phyloP scores from a whole-genome alignment of 2,888 invertebrate genomes.

The Augochlorella aurata region DNA sequence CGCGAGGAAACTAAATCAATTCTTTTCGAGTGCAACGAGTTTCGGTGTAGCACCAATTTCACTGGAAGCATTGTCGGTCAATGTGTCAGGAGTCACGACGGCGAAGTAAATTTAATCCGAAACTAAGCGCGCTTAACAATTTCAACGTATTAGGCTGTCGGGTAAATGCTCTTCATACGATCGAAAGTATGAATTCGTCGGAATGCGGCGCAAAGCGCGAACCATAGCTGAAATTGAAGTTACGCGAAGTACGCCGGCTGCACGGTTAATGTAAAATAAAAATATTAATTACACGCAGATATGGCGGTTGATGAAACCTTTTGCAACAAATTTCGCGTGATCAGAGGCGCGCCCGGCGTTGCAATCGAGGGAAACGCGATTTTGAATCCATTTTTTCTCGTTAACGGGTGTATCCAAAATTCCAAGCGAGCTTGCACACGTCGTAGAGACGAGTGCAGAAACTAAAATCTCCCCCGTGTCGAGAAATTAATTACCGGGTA shows the following conservation, averaged over 20 bases:
- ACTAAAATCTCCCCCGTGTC: background rate
- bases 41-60: no score
- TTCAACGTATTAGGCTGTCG: background rate
- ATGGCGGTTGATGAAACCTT: constrained; percentile 2
- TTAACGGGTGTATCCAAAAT: constrained; percentile 12
- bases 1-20: no score
- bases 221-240: background rate
- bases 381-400: background rate
- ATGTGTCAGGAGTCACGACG: background rate
- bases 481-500: constrained; percentile 7
- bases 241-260: background rate
- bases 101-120: background rate
- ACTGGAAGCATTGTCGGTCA: background rate
- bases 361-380: background rate
- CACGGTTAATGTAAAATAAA: constrained; percentile 9
- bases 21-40: no score
- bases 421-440: background rate
- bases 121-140: background rate
- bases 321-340: background rate
- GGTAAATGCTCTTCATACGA: background rate
- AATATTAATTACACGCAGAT: constrained; percentile 13
- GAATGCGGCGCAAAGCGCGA: background rate
- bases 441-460: background rate
- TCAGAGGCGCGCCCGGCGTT: background rate
- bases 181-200: background rate